Evolutionary conservation across 2,113 vertebrate genomes (phyloP).

Genomic region (Numenius arquata): DNA sequence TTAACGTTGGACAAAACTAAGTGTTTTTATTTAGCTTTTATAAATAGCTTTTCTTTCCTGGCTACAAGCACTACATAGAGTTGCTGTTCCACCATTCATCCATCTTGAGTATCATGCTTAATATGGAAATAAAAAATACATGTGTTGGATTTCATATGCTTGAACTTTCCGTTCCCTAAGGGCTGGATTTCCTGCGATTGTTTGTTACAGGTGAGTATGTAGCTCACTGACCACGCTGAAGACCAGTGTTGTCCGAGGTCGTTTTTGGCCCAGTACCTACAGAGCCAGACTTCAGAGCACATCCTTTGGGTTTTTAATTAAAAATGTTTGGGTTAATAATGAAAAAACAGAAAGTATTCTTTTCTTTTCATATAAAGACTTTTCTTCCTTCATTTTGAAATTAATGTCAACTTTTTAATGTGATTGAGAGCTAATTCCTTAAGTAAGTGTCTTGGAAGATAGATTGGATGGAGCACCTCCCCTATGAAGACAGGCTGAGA

Average conservation of each 20-base stretch:
- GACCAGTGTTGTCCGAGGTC: background rate
- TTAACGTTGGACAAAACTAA: background rate
- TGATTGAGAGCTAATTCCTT: background rate
- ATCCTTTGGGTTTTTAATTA: background rate
- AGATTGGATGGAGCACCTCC: no score
- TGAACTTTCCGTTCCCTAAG: background rate
- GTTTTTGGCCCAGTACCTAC: background rate
- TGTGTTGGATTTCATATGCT: background rate
- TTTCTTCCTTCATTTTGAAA: background rate
- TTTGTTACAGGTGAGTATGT: background rate
- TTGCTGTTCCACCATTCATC: background rate
- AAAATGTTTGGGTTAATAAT: background rate
- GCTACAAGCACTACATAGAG: background rate
- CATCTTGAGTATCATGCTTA: background rate
- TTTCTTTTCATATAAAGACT: background rate
- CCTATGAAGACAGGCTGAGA: no score
- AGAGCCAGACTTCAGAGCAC: background rate
- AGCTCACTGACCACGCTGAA: background rate
- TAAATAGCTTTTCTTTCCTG: constrained; percentile 39
- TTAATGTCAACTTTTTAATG: background rate
- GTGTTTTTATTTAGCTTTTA: background rate
- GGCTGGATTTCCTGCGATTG: constrained; percentile 25
- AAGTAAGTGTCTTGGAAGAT: background rate
- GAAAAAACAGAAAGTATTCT: background rate
- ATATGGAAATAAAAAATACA: background rate